A percentile compares a stretch with the other conserved stretches of the same genome.
These are phyloP conservation scores for Chiloscyllium plagiosum DNA, from an alignment of 2,113 vertebrate species.

Conservation along the genomic window DNA sequence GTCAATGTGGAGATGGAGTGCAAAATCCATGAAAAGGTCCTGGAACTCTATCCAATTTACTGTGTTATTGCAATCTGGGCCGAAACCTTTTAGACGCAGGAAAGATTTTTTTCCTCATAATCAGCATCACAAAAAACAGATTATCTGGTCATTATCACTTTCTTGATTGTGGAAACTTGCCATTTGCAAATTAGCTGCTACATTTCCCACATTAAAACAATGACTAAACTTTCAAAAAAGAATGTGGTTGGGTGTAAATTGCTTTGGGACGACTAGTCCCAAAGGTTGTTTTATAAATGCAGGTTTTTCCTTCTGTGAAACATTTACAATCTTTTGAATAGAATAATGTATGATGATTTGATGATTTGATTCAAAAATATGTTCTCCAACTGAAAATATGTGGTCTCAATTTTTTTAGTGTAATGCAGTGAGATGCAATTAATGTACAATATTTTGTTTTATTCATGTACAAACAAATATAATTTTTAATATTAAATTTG, in stretches of 20 bases:
- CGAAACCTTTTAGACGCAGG: too few species aligned
- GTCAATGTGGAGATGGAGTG: too few species aligned
- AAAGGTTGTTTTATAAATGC: not conserved
- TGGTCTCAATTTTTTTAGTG: not conserved
- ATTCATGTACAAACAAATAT: not conserved
- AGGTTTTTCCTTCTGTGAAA: not conserved
- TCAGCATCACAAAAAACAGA: too few species aligned
- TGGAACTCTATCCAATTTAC: too few species aligned
- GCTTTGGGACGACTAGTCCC: not conserved
- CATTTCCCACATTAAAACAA: too few species aligned
- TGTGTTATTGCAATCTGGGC: too few species aligned
- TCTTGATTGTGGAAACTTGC: too few species aligned
- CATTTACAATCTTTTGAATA: not conserved
- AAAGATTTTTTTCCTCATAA: too few species aligned
- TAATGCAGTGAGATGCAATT: not conserved
- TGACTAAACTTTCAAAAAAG: not conserved
- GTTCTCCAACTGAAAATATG: not conserved
- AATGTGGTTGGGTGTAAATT: not conserved
- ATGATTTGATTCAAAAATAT: not conserved
- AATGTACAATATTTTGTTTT: not conserved
- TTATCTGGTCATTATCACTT: too few species aligned
- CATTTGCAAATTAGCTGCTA: too few species aligned
- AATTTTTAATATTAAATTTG: not conserved
- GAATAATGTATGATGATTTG: not conserved
- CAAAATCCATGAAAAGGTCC: too few species aligned